Base-by-base conservation (phyloP, 2,888 invertebrate genomes). In the Isoperla grammatica region DNA sequence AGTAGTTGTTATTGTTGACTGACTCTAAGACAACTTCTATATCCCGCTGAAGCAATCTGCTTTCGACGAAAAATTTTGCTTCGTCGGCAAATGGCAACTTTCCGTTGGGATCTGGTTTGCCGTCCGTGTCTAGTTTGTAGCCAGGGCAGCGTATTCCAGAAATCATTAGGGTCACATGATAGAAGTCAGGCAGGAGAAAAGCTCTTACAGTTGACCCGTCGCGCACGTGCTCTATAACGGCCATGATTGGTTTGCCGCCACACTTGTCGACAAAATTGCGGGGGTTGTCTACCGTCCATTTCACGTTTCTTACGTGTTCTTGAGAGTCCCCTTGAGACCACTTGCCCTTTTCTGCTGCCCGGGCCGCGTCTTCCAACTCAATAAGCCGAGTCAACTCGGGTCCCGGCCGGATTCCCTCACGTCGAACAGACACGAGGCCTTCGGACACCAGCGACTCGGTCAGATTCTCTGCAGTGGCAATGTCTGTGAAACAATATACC, bases 161-260 rank as follows among this genome's bases (percentile, higher is more conserved):
- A 64, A 99, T 85, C 90, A 96, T 95, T 61, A 99, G 75, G 0
- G 95, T 98, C 61, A 98, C 85, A 71, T 95, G 90, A 68, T 93
- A 86, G 74, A 86, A 95, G 61, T 90, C 90, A 1, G 97, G 96
- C 59, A 97, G 75, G 11, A 99, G 78, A 70, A 96, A 90, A 2
- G 92, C 89, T 65, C 97, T 83, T 12, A 97, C 86, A 1, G 98
- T 98, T 35, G 95, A 95, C 0, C 98, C 98, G 76, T 99, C 98
- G 59, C 96, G 84, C 0, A 99, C 97, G 78, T 96, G 95, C 73
- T 99, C 99, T 68, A 99, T 89, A 60, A 99, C 85, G 48, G 97
- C 96, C 74, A 87, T 89, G 4, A 97, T 79, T 0, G 93, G 94
- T 71, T 94, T 90, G 39, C 88, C 87, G 63, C 87, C 87, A 65